These are phyloP conservation scores for Knipowitschia caucasica DNA, from an alignment of 2,797 vertebrate genomes.

Conservation along the genomic window DNA sequence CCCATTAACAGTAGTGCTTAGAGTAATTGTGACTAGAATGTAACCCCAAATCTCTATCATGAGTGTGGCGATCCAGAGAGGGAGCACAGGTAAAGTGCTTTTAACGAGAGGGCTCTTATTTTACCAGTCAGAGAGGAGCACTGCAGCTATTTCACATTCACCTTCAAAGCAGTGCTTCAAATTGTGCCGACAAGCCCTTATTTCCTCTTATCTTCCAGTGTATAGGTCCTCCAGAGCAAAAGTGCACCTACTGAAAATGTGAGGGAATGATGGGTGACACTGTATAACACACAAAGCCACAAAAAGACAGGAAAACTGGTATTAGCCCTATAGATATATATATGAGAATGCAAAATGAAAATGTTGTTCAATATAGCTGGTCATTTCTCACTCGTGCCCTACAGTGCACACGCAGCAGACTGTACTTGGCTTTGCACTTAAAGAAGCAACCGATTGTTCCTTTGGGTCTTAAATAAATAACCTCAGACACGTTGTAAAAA, in stretches of 20 bases:
- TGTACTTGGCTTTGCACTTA: slow-evolving; percentile 14
- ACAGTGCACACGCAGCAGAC: slow-evolving; percentile 8
- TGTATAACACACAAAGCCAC: slow-evolving; percentile 56
- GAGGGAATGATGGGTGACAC: slow-evolving; percentile 67
- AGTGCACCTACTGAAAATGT: slow-evolving; percentile 66
- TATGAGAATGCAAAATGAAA: slow-evolving; percentile 58
- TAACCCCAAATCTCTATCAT: slow-evolving; percentile 73
- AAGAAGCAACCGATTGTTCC: slow-evolving; percentile 1
- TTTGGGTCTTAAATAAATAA: slow-evolving; percentile 8
- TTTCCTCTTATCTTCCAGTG: slow-evolving; percentile 75
- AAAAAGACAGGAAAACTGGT: slow-evolving; percentile 60
- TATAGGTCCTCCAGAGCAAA: slow-evolving; percentile 71
- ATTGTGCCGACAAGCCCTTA: slow-evolving; percentile 71
- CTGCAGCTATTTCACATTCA: slow-evolving; percentile 64
- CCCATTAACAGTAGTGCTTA: slow-evolving; percentile 67
- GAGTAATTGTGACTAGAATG: slow-evolving; percentile 74
- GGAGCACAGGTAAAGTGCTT: slow-evolving; percentile 76
- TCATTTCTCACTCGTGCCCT: slow-evolving; percentile 38
- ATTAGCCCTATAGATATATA: slow-evolving; percentile 69
- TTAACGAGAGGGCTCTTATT: slow-evolving; percentile 75
- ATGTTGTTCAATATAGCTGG: slow-evolving; percentile 63
- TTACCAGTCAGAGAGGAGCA: slow-evolving; percentile 61
- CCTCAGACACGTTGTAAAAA: slow-evolving; percentile 6
- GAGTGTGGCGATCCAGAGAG: slow-evolving; percentile 70
- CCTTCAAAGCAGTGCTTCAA: slow-evolving; percentile 75